Evolutionary conservation across 2,888 invertebrate species (phyloP).

Genomic region (Trachelus troglodyta): DNA sequence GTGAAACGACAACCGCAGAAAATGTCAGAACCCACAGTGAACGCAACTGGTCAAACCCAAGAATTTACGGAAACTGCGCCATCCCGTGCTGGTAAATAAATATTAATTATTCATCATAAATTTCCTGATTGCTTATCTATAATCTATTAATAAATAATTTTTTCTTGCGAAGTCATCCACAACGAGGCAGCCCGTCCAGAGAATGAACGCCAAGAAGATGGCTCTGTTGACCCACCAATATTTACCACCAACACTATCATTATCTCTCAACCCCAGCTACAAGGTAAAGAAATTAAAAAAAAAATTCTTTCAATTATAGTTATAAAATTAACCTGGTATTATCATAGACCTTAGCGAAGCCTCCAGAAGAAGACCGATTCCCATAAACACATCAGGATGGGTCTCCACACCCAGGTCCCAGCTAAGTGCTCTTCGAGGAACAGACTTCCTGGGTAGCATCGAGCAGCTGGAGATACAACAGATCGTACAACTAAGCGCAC

Average conservation of each 20-base stretch:
- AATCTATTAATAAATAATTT: background rate
- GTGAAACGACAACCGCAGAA: background rate
- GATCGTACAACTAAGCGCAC: constrained; percentile 80
- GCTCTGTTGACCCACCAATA: constrained; percentile 25
- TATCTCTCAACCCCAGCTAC: constrained; percentile 38
- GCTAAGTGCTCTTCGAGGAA: constrained; percentile 75
- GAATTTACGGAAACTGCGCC: background rate
- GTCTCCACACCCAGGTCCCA: constrained; percentile 70
- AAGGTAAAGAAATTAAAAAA: constrained; percentile 5
- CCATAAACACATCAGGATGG: constrained; percentile 74
- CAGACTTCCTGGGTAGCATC: constrained; percentile 78
- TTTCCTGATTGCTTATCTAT: background rate
- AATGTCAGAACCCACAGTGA: background rate
- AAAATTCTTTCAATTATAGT: background rate
- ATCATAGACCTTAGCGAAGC: constrained; percentile 47
- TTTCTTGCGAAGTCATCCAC: background rate
- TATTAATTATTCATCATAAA: background rate
- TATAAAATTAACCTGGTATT: constrained; percentile 13
- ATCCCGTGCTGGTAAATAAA: background rate
- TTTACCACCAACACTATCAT: constrained; percentile 31
- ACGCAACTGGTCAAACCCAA: background rate
- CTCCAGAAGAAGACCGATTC: constrained; percentile 66
- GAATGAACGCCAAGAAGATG: background rate
- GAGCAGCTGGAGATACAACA: constrained; percentile 81
- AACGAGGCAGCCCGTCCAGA: background rate